Conservation (phyloP, 2,888 invertebrate species). For the Hybos culiciformis region DNA sequence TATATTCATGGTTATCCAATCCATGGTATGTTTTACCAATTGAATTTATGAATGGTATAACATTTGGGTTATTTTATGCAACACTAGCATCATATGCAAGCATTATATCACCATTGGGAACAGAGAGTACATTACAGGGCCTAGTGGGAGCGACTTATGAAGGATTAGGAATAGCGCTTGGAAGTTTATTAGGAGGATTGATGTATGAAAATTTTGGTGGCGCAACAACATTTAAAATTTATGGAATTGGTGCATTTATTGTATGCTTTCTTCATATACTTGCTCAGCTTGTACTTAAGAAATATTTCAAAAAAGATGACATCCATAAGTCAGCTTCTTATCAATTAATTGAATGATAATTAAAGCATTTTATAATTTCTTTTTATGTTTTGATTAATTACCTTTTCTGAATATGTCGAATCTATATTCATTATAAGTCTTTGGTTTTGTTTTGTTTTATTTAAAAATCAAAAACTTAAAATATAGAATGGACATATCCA, state of each 20-base stretch:
- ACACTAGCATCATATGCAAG: slow-evolving; percentile 72
- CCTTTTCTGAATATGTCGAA: too few species aligned
- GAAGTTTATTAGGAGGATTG: slow-evolving; percentile 67
- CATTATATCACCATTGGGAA: slow-evolving; percentile 59
- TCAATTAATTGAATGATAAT: too few species aligned
- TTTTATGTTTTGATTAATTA: too few species aligned
- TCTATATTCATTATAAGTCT: too few species aligned
- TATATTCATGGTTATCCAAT: slow-evolving; percentile 58
- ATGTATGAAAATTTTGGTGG: slow-evolving; percentile 51
- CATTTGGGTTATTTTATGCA: slow-evolving; percentile 67
- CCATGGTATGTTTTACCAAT: slow-evolving; percentile 68
- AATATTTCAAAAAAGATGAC: too few species aligned
- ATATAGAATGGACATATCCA: too few species aligned
- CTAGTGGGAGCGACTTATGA: slow-evolving; percentile 77
- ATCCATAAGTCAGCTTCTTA: too few species aligned
- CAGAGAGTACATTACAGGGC: slow-evolving; percentile 70
- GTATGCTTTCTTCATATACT: slow-evolving; percentile 44
- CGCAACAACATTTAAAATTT: slow-evolving; percentile 51
- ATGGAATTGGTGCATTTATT: slow-evolving; percentile 53
- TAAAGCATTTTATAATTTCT: too few species aligned
- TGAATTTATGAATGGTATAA: slow-evolving; percentile 68
- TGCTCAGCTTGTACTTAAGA: slow-evolving; percentile 36
- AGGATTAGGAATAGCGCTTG: slow-evolving; percentile 71
- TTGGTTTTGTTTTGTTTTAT: too few species aligned
- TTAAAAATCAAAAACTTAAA: too few species aligned